phyloP scores from a whole-genome alignment of 2,113 vertebrate species.

The Megalops atlanticus region DNA sequence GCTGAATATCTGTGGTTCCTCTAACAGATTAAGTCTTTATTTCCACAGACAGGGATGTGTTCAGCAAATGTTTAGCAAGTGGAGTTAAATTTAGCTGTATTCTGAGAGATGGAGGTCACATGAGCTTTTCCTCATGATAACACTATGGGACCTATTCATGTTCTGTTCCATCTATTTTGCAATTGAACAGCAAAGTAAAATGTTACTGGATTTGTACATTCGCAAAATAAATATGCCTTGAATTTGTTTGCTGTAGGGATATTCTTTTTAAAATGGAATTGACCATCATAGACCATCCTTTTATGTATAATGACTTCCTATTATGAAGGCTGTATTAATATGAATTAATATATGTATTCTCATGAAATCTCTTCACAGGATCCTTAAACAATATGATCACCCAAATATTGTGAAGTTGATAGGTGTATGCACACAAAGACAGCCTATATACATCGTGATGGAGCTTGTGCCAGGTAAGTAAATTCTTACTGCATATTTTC shows the following conservation, averaged over 20 bases:
- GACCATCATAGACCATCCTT: neutral
- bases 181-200: neutral
- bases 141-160: neutral
- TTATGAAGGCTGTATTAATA: neutral
- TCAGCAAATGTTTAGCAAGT: neutral
- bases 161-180: neutral
- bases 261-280: too few relatives aligned
- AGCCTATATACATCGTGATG: constrained; percentile 98
- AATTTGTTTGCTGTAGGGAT: neutral
- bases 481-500: constrained; percentile 9
- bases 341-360: neutral
- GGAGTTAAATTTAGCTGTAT: neutral
- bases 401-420: constrained; percentile 98
- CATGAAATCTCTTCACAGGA: constrained; percentile 74
- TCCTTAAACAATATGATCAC: constrained; percentile 98
- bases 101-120: neutral
- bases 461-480: constrained; percentile 90
- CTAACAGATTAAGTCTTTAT: neutral
- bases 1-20: neutral
- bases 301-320: neutral
- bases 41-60: neutral
- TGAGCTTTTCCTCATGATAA: neutral
- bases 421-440: constrained; percentile 94
- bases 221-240: neutral
- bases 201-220: neutral